Base-by-base conservation (phyloP, 2,797 vertebrate species). In the Sebastolobus alascanus region DNA sequence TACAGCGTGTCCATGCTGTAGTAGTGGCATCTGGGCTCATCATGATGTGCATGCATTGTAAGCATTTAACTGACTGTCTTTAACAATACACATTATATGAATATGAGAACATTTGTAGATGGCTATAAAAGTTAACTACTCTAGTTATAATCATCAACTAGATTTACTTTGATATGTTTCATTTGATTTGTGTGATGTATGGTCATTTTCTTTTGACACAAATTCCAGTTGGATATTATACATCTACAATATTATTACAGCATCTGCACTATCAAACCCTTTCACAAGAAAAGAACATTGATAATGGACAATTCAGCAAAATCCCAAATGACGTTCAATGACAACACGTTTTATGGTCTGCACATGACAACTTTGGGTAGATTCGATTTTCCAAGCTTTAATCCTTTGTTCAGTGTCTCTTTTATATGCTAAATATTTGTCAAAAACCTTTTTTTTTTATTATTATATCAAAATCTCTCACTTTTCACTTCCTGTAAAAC, bases 11-110 rank as follows among this genome's bases (percentile, higher is more conserved):
- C 5, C 54, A 60, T 11, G 46, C 12, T 63, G 29, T 16, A 5
- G 14, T 10, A 10, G 40, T 7, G 16, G 60, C 35, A 56, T 65
- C 67, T 75, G 33, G 55, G 10, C 14, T 37, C 12, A 50, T 60
- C 58, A 52, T 63, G 9, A 77, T 61, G 27, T 74, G 67, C 68
- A 35, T 72, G 2, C 31, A 69, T 75, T 31, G 37, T 67, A 18
- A 40, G 6, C 20, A 33, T 82, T 64, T 56, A 67, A 27, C 46
- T 22, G 20, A 29, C 33, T 37, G 38, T 18, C 11, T 68, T 66
- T 35, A 43, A 55, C 22, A 3, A 29, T 70, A n/a, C n/a, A 65
- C 40, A n/a, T 68, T 33, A 52, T 40, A 55, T 59, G 29, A 61
- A n/a, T 14, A 27, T 64, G 9, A 46, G 2, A 46, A 18, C 29